phyloP scores from a whole-genome alignment of 37 sponge, comb jelly and placozoan genomes.

The Bolinopsis microptera region DNA sequence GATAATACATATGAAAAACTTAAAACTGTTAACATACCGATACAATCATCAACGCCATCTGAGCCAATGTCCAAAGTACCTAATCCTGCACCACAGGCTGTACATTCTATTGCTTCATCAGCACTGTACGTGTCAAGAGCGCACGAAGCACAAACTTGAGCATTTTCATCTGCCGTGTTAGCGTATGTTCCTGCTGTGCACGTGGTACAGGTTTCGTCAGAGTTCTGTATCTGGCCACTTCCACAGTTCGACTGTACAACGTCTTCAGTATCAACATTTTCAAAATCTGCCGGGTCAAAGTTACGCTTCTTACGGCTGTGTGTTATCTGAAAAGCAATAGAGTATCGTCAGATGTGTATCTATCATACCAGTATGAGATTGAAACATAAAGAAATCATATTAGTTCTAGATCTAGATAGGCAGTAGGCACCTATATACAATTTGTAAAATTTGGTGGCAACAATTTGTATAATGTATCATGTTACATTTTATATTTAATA shows the following conservation, averaged over 20 bases:
- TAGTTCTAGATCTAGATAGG: no score
- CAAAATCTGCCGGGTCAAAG: not conserved
- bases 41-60: not conserved
- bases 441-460: no score
- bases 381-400: no score
- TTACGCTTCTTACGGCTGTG: not conserved
- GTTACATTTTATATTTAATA: no score
- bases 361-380: no score
- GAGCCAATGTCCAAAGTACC: not conserved
- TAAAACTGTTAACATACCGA: not conserved
- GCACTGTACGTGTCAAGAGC: not conserved
- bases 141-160: not conserved
- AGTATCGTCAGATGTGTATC: no score
- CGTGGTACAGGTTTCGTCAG: not conserved
- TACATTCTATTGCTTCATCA: not conserved
- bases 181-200: conserved; percentile 59
- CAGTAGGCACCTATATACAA: no score
- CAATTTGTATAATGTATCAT: no score
- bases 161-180: not conserved
- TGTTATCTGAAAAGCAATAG: no score
- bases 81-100: not conserved
- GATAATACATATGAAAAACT: not conserved
- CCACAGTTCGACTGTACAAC: not conserved
- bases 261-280: not conserved
- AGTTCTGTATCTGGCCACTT: not conserved